phyloP scores from a whole-genome alignment of 2,888 invertebrate genomes.

The Rhingia campestris region DNA sequence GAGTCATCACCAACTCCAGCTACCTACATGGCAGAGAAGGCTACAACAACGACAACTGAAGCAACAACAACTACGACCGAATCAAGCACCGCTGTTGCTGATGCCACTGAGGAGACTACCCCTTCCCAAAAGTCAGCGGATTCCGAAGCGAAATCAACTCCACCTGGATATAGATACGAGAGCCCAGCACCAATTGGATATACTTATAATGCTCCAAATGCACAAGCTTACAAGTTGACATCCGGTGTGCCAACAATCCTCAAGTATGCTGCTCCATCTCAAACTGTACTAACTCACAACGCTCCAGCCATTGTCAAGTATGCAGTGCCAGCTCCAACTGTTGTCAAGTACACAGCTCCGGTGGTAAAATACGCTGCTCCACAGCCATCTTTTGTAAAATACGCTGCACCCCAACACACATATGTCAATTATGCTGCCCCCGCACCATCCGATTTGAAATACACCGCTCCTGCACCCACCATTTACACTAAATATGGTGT shows the following conservation, averaged over 20 bases:
- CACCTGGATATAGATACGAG: conserved; percentile 6
- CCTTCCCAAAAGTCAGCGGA: conserved; percentile 29
- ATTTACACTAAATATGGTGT: conserved; percentile 19
- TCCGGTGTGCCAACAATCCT: conserved; percentile 14
- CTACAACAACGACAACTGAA: conserved; percentile 30
- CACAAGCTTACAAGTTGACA: not conserved
- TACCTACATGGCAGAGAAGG: conserved; percentile 2
- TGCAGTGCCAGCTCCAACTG: conserved; percentile 22
- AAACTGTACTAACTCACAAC: not conserved
- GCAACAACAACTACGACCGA: conserved; percentile 55
- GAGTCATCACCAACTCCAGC: conserved; percentile 22
- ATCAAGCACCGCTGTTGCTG: conserved; percentile 13
- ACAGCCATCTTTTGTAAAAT: conserved; percentile 9
- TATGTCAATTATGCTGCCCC: not conserved
- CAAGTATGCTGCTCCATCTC: conserved; percentile 7
- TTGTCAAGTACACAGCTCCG: conserved; percentile 38
- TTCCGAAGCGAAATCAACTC: conserved; percentile 14
- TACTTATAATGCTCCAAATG: conserved; percentile 30
- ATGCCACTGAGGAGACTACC: conserved; percentile 26
- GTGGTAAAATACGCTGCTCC: conserved; percentile 41
- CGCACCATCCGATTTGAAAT: not conserved
- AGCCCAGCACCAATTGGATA: conserved; percentile 24
- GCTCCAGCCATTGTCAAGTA: conserved; percentile 27
- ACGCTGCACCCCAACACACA: not conserved
- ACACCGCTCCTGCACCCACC: conserved; percentile 66